phyloP scores from a whole-genome alignment of 2,113 vertebrate genomes.

The Ellobius talpinus region DNA sequence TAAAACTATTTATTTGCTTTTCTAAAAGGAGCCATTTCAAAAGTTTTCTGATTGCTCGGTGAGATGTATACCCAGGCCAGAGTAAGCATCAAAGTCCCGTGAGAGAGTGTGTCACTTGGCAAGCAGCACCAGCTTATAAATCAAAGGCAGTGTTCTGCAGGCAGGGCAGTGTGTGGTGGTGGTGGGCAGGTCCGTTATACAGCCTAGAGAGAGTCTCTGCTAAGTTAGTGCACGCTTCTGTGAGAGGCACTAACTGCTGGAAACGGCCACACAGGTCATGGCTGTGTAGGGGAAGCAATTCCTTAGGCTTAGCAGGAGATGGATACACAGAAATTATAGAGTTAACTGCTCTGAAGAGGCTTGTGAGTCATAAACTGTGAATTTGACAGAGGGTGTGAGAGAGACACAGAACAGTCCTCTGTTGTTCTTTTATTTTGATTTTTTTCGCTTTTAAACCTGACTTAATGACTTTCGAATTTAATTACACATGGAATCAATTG shows the following conservation, averaged over 20 bases:
- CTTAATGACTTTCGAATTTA: neutral
- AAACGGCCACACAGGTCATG: neutral
- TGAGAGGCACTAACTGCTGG: neutral
- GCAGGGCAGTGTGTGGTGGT: neutral
- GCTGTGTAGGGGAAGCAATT: neutral
- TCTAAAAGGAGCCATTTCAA: slow-evolving; percentile 26
- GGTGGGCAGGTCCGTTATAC: neutral
- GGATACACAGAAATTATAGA: neutral
- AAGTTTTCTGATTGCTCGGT: slow-evolving; percentile 44
- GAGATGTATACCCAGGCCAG: neutral
- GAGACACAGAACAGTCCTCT: too few species aligned
- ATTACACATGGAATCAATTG: neutral
- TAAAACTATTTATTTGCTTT: slow-evolving; percentile 79
- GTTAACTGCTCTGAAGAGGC: neutral
- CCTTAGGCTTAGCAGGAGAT: neutral
- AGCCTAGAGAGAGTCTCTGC: neutral
- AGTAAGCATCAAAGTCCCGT: neutral
- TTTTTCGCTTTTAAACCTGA: neutral
- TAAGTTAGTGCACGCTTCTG: neutral
- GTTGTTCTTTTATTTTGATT: neutral
- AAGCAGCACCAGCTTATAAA: neutral
- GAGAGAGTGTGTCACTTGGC: neutral
- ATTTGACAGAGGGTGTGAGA: neutral
- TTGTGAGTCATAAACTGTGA: neutral
- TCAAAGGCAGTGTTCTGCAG: neutral